These are phyloP conservation scores for Volucella inflata DNA, from an alignment of 2,888 invertebrate genomes.

Conservation along the genomic window DNA sequence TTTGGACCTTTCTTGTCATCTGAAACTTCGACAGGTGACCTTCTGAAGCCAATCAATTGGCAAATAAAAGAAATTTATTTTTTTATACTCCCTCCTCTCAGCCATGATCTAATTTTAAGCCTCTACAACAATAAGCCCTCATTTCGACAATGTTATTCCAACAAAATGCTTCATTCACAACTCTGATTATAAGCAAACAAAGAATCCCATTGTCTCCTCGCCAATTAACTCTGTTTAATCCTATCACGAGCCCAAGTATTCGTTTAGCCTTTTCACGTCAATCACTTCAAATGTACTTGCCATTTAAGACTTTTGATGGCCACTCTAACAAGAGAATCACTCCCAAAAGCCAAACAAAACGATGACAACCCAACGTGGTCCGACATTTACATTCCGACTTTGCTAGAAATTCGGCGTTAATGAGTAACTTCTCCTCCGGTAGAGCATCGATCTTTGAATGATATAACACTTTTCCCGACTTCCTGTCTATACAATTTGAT, in stretches of 20 bases:
- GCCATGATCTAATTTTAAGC: too few species aligned
- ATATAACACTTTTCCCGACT: conserved; percentile 11
- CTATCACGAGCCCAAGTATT: not conserved
- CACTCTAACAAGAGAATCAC: conserved; percentile 13
- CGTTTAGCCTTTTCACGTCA: conserved; percentile 24
- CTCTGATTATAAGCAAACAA: conserved; percentile 38
- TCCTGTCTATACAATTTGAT: not conserved
- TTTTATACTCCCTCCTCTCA: too few species aligned
- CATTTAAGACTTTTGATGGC: conserved; percentile 28
- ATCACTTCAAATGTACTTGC: conserved; percentile 28
- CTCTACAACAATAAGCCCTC: too few species aligned
- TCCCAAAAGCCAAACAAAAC: conserved; percentile 5
- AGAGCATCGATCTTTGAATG: not conserved
- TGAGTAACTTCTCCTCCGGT: conserved; percentile 5
- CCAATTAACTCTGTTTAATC: conserved; percentile 34
- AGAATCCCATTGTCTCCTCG: conserved; percentile 26
- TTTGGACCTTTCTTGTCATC: too few species aligned
- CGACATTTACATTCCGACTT: conserved; percentile 21
- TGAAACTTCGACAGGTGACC: too few species aligned
- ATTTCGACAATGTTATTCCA: too few species aligned
- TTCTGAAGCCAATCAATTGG: too few species aligned
- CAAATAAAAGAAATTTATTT: too few species aligned
- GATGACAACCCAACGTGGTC: conserved; percentile 6
- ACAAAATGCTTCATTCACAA: not conserved
- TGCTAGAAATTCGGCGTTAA: conserved; percentile 18